Base-by-base conservation (phyloP, 2,797 vertebrate genomes). In the Molossus alvarezi region DNA sequence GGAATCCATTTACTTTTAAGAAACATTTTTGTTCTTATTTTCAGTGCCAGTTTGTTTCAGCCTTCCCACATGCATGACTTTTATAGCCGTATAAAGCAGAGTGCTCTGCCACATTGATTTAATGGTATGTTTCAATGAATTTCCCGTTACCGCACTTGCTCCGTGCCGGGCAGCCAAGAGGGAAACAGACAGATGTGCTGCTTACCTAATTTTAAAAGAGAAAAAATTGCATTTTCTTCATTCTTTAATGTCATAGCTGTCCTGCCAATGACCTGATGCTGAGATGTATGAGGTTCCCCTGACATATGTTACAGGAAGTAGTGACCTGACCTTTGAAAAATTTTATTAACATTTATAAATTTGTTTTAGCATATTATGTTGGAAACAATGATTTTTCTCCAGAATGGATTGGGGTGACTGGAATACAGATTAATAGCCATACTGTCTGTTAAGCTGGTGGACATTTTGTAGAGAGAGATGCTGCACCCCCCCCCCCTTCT, bases 341-440 rank as follows among this genome's bases (percentile, higher is more conserved):
- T 95, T 91, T 92, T 93, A 96, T 98, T 98, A 98, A 96, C 98
- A 98, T 98, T 98, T 98, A 95, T 95, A 97, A 97, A 97, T 98
- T 94, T 92, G 71, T 98, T 98, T 98, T 97, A 96, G 86, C 87
- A 76, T 96, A 94, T 94, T 80, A 64, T 21, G 20, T 95, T 96
- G 75, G 93, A 95, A 80, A 83, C 75, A 89, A 13, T 97, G 95
- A 87, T 95, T 81, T 90, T 80, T 88, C 95, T 97, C 71, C 84
- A 79, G 88, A 96, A 90, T 95, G 82, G 77, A 85, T 91, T 84
- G 91, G 53, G 84, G 20, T 96, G 94, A 91, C 85, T 80, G 0
- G 84, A 77, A 15, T 81, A 6, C 80, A 93, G 96, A 96, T 95
- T 60, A 80, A 37, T 58, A 48, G 80, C 83, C 11, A 1, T 41